Evolutionary conservation across 2,797 vertebrate species (phyloP).

Genomic region (Euthynnus affinis): DNA sequence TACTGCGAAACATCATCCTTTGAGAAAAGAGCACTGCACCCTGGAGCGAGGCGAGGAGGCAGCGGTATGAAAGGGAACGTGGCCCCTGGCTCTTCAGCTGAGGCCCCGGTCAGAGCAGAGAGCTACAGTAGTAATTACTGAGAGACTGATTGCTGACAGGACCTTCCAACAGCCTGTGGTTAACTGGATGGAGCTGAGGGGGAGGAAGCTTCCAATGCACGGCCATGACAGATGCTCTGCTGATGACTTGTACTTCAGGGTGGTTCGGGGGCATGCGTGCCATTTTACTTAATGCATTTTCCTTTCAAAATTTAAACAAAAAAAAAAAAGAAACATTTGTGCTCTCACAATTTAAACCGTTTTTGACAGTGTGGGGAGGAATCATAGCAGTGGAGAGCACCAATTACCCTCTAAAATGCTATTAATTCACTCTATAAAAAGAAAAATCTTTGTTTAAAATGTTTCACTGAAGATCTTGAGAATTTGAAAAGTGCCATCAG

Average conservation of each 20-base stretch:
- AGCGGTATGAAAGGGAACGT: constrained; percentile 68
- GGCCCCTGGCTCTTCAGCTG: constrained; percentile 68
- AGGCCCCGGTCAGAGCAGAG: constrained; percentile 67
- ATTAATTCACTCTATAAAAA: constrained; percentile 22
- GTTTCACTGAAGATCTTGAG: constrained; percentile 8
- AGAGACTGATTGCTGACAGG: constrained; percentile 79
- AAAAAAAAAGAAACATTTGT: constrained; percentile 38
- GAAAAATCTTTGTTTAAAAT: constrained; percentile 34
- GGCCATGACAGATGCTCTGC: constrained; percentile 72
- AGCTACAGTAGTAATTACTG: constrained; percentile 79
- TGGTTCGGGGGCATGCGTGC: constrained; percentile 58
- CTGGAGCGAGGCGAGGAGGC: constrained; percentile 46
- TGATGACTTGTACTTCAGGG: constrained; percentile 69
- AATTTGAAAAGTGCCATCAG: constrained; percentile 10
- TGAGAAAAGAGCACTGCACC: constrained; percentile 36
- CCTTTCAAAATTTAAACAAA: constrained; percentile 28
- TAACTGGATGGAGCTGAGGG: constrained; percentile 72
- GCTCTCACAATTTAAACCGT: constrained; percentile 13
- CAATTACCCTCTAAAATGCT: constrained; percentile 22
- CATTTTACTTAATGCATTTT: constrained; percentile 49
- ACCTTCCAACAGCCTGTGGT: constrained; percentile 80
- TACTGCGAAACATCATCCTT: constrained; percentile 38
- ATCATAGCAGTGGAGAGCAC: neutral
- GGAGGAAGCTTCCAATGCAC: constrained; percentile 71
- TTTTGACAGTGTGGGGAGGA: constrained; percentile 16